Percentiles rank a stretch among this genome's conserved stretches.
Conservation (phyloP, 2,113 vertebrate species). For the Lampris incognitus region DNA sequence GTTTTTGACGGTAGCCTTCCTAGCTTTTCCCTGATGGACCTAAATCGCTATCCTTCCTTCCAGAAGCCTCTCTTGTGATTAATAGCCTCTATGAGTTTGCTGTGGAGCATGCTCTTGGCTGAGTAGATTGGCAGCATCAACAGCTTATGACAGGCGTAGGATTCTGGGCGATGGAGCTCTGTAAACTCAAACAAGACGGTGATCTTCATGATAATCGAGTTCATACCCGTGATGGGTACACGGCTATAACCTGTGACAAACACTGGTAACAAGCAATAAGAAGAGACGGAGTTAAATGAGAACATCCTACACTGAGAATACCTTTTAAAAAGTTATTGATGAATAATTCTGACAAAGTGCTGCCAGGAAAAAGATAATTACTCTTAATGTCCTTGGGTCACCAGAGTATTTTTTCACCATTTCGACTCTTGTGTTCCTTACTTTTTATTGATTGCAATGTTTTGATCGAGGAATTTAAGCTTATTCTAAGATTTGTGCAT, state of each 20-base stretch:
- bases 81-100: conserved; percentile 80
- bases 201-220: conserved; percentile 77
- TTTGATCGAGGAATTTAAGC: too few relatives aligned
- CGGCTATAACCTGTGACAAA: conserved; percentile 85
- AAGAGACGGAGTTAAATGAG: background rate
- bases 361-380: too few relatives aligned
- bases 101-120: conserved; percentile 66
- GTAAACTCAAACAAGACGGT: conserved; percentile 32
- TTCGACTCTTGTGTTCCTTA: too few relatives aligned
- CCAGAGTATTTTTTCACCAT: too few relatives aligned
- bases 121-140: conserved; percentile 81
- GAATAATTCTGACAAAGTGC: too few relatives aligned
- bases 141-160: conserved; percentile 75
- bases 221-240: conserved; percentile 77
- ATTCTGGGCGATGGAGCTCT: conserved; percentile 77
- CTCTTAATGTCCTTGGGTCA: too few relatives aligned
- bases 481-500: too few relatives aligned
- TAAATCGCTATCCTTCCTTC: conserved; percentile 35
- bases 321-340: too few relatives aligned
- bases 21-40: background rate
- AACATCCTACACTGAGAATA: background rate
- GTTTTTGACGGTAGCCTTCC: background rate
- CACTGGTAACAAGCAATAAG: conserved; percentile 61
- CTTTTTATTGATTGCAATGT: too few relatives aligned
- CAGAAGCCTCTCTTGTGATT: conserved; percentile 79